Evolutionary conservation across 2,888 invertebrate species (phyloP).

Genomic region (Acanthosoma haemorrhoidale): DNA sequence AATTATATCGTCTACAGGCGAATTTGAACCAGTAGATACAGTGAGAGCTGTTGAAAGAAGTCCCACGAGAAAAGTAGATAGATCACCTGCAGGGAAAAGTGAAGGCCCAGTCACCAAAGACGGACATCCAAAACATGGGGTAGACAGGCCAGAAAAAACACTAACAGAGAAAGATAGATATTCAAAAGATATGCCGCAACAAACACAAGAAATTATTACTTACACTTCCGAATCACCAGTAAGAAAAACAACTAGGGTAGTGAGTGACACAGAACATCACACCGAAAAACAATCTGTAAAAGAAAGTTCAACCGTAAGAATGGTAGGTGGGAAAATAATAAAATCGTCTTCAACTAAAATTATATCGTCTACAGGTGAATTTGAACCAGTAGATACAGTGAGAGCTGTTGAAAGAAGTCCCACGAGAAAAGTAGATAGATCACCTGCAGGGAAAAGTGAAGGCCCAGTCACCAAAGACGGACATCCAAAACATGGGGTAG

Average conservation of each 20-base stretch:
- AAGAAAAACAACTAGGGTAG: not conserved
- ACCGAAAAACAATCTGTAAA: not conserved
- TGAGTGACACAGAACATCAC: not conserved
- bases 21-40: not conserved
- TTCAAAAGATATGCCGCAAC: conserved; percentile 3
- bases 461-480: not conserved
- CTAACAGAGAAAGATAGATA: not conserved
- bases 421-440: not conserved
- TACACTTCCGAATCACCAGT: not conserved
- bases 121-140: not conserved
- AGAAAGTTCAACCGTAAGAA: conserved; percentile 27
- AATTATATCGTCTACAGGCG: not conserved
- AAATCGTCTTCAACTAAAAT: conserved; percentile 27
- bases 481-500: too few species aligned
- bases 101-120: not conserved
- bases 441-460: not conserved
- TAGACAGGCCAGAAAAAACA: not conserved
- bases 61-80: not conserved
- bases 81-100: not conserved
- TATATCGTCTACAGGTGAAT: not conserved
- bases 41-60: conserved; percentile 25
- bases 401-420: not conserved
- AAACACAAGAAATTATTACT: not conserved
- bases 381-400: not conserved
- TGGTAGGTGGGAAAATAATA: conserved; percentile 39